Evolutionary conservation across 2,797 vertebrate genomes (phyloP), one percentile per base, ranked within the genome.

Genomic region (Rhynchonycteris naso): DNA sequence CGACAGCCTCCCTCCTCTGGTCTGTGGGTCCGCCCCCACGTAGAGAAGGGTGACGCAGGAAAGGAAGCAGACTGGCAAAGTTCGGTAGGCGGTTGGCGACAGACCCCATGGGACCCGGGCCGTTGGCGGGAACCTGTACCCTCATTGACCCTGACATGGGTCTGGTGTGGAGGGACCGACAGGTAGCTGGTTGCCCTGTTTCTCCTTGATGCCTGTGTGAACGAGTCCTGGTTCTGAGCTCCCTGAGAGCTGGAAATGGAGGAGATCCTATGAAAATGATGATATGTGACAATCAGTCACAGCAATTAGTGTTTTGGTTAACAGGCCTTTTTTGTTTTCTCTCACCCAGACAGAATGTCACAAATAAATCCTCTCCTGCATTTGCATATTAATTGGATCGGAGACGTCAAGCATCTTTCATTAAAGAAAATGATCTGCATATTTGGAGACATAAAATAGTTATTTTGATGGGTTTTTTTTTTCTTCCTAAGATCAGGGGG

Each of bases 351-450:
- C 99, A 99, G 99, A 99, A 99, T 99, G 99, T 99, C 99, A 99
- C 99, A 99, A 99, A 99, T 99, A 99, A 99, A 99, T 99, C 99
- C 99, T 99, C 99, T 98, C 99, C 99, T 98, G 99, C 99, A 99
- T 99, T 99, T 99, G 99, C 99, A 99, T 99, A 99, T 99, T 99
- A 99, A 99, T 99, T 99, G 99, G 99, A 99, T 99, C 99, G 99
- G 99, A 99, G 99, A 99, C 99, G 99, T 99, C 99, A 99, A 99
- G 99, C 99, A 99, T 99, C 99, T 99, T 99, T 99, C 99, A 99
- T 99, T 99, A 99, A 99, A 99, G 99, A 99, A 99, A 99, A 99
- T 99, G 99, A 99, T 99, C 99, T 99, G 99, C 99, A 99, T 99
- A 99, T 99, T 99, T 99, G 99, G 99, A 99, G 99, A 99, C 99